Conservation (phyloP, 2,797 vertebrate genomes). For the Sylvia borin region DNA sequence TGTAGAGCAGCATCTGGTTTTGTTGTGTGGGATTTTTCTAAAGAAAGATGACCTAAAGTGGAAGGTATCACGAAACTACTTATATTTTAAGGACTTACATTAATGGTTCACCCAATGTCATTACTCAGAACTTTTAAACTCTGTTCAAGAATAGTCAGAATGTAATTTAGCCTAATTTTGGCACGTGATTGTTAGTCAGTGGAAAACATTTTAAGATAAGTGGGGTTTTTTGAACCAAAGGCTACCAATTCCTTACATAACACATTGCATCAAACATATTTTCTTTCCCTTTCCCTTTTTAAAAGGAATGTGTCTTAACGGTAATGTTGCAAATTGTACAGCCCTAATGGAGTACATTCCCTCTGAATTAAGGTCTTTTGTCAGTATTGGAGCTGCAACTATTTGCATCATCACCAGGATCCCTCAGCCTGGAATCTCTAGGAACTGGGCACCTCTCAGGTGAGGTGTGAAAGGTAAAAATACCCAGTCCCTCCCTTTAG, state of each 20-base stretch:
- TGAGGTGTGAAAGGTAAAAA: background rate
- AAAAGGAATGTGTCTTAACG: background rate
- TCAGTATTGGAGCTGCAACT: background rate
- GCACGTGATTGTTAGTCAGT: slow-evolving; percentile 3
- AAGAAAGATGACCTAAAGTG: slow-evolving; percentile 71
- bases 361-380: background rate
- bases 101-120: slow-evolving; percentile 48
- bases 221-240: background rate
- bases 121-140: slow-evolving; percentile 64
- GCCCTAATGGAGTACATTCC: background rate
- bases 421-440: background rate
- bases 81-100: slow-evolving; percentile 65
- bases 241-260: background rate
- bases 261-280: background rate
- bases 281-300: background rate
- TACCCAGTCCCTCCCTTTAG: background rate
- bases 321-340: background rate
- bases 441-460: background rate
- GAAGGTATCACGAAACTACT: slow-evolving; percentile 68
- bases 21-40: background rate
- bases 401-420: background rate
- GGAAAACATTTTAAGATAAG: background rate
- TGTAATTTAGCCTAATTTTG: slow-evolving; percentile 53
- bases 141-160: slow-evolving; percentile 41
- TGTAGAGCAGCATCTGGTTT: slow-evolving; percentile 67